phyloP scores from a whole-genome alignment of 2,113 vertebrate genomes.

The Bos indicus region DNA sequence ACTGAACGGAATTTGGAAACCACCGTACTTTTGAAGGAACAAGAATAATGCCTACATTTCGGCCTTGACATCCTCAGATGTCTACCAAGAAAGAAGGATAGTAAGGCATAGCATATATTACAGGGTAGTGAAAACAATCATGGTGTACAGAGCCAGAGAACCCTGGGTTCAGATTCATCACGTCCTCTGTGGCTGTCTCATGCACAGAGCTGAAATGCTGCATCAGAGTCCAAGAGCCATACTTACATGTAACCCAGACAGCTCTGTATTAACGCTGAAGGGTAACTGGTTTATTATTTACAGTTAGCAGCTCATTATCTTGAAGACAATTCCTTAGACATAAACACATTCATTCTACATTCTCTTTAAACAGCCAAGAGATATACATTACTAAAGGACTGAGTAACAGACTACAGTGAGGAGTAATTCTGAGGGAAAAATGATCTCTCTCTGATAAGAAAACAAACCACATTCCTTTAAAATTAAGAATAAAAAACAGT shows the following conservation, averaged over 20 bases:
- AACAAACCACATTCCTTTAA: neutral
- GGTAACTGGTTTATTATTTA: slow-evolving; percentile 58
- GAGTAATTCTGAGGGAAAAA: neutral
- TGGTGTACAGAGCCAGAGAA: neutral
- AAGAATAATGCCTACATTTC: neutral
- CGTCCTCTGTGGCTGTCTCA: neutral
- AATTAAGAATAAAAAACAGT: neutral
- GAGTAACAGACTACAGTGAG: neutral
- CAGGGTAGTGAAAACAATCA: neutral
- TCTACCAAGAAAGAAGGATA: neutral
- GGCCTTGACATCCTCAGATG: neutral
- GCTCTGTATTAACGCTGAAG: neutral
- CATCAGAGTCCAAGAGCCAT: neutral
- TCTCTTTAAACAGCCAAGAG: neutral
- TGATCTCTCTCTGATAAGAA: neutral
- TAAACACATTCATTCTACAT: neutral
- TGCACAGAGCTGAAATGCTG: neutral
- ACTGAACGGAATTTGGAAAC: neutral
- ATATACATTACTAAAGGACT: neutral
- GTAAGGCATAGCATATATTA: neutral
- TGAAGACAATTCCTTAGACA: slow-evolving; percentile 18
- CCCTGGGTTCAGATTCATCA: neutral
- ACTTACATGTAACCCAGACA: neutral
- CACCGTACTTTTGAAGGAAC: neutral
- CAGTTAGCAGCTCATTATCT: slow-evolving; percentile 43